These are phyloP conservation scores for Carduelis carduelis DNA, from an alignment of 2,797 vertebrate genomes.

Conservation along the genomic window DNA sequence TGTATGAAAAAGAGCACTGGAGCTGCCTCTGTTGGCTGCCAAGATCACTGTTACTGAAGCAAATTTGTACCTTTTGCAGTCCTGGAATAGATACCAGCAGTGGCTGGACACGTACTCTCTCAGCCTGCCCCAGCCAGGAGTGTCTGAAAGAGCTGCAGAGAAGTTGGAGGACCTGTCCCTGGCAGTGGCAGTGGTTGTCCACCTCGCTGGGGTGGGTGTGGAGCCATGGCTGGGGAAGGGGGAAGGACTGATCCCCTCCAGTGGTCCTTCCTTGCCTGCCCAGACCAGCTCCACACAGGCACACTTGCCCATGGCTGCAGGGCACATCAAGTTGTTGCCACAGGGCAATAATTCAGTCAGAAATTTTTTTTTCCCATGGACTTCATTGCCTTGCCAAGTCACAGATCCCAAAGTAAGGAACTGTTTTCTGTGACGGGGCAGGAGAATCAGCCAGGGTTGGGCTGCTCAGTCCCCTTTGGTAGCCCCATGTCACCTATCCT, in stretches of 20 bases:
- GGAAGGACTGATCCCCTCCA: background rate
- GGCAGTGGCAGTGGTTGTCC: background rate
- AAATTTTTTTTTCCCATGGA: fast-evolving
- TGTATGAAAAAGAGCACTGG: background rate
- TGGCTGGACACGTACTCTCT: conserved; percentile 20
- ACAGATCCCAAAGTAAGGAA: background rate
- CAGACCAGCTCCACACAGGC: background rate
- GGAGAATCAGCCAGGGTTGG: background rate
- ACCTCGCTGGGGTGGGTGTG: background rate
- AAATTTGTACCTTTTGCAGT: conserved; percentile 25
- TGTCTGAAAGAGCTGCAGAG: background rate
- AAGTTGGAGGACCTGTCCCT: background rate
- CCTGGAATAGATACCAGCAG: conserved; percentile 26
- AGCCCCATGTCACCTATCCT: fast-evolving
- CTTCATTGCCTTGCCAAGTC: background rate
- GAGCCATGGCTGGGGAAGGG: background rate
- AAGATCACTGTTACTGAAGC: conserved; percentile 29
- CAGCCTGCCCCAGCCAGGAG: background rate
- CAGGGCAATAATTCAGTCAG: background rate
- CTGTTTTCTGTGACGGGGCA: background rate
- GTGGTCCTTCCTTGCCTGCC: background rate
- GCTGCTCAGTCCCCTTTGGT: background rate
- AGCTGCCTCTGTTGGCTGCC: background rate
- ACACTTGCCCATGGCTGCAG: background rate
- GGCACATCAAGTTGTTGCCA: background rate